These are phyloP conservation scores for Tillus elongatus DNA, from an alignment of 2,888 invertebrate species.

Conservation along the genomic window DNA sequence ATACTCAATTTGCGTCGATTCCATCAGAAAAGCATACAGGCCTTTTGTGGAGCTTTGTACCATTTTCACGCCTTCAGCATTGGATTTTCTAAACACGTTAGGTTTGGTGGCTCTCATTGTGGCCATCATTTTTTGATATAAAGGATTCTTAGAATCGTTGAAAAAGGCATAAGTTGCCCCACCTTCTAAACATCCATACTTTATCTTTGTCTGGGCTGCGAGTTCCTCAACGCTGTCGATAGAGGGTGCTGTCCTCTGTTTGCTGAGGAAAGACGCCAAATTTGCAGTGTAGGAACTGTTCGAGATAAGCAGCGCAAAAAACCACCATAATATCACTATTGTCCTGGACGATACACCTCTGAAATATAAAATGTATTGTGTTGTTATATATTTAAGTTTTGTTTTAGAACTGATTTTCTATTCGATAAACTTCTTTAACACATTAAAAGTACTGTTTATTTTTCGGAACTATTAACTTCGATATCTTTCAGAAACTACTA, in stretches of 20 bases:
- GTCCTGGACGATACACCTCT: conserved; percentile 84
- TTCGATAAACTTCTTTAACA: no score
- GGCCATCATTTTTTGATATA: conserved; percentile 32
- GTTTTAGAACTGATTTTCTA: no score
- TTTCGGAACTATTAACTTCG: no score
- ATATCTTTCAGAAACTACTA: no score
- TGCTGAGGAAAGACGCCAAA: conserved; percentile 86
- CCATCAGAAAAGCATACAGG: conserved; percentile 91
- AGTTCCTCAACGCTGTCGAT: conserved; percentile 88
- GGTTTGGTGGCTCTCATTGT: conserved; percentile 72
- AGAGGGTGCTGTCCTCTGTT: conserved; percentile 76
- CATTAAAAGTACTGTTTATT: no score
- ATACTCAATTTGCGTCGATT: conserved; percentile 91
- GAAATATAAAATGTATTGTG: conserved; percentile 11
- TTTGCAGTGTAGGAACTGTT: conserved; percentile 92
- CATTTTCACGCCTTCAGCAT: conserved; percentile 77
- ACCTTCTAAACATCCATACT: conserved; percentile 80
- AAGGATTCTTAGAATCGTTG: conserved; percentile 47
- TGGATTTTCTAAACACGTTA: conserved; percentile 71
- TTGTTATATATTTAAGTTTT: background rate
- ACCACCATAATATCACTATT: conserved; percentile 88
- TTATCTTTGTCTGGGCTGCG: conserved; percentile 86
- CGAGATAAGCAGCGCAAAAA: conserved; percentile 77
- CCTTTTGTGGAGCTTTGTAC: conserved; percentile 69
- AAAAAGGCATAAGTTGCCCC: conserved; percentile 94